Conservation (phyloP, 2,113 vertebrate species). For the Leuciscus idus region DNA sequence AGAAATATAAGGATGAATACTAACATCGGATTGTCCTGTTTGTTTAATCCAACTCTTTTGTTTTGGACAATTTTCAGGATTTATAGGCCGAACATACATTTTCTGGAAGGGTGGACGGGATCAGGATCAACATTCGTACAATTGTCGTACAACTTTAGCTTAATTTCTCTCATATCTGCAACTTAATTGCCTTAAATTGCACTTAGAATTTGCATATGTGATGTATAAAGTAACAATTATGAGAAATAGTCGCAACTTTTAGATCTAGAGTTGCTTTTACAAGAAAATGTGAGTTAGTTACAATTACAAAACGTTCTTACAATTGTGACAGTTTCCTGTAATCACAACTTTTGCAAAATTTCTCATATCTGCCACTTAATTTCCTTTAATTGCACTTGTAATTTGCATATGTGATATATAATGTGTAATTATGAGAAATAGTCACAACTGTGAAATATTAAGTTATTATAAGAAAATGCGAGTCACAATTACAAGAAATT, state of each 20-base stretch:
- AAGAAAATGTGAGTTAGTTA: not conserved
- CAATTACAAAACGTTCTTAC: not conserved
- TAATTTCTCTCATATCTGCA: too few species aligned
- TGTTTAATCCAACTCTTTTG: not conserved
- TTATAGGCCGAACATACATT: not conserved
- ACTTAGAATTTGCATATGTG: not conserved
- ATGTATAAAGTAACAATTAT: not conserved
- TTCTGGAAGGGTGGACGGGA: not conserved
- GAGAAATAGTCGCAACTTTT: not conserved
- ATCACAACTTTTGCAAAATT: not conserved
- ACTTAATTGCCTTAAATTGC: too few species aligned
- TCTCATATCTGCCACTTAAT: not conserved
- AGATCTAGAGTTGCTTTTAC: not conserved
- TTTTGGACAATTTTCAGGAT: not conserved
- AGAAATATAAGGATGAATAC: conserved; percentile 8
- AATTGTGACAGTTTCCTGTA: not conserved
- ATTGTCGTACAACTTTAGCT: not conserved
- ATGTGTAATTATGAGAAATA: not conserved
- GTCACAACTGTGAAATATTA: not conserved
- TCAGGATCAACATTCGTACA: not conserved
- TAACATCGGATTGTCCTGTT: not conserved
- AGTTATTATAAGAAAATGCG: not conserved
- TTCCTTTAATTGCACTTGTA: not conserved
- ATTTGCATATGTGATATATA: not conserved
- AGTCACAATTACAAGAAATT: too few species aligned